Evolutionary conservation across 2,113 vertebrate genomes (phyloP), one percentile per base, ranked within the genome.

Genomic region (Poicephalus meyeri): DNA sequence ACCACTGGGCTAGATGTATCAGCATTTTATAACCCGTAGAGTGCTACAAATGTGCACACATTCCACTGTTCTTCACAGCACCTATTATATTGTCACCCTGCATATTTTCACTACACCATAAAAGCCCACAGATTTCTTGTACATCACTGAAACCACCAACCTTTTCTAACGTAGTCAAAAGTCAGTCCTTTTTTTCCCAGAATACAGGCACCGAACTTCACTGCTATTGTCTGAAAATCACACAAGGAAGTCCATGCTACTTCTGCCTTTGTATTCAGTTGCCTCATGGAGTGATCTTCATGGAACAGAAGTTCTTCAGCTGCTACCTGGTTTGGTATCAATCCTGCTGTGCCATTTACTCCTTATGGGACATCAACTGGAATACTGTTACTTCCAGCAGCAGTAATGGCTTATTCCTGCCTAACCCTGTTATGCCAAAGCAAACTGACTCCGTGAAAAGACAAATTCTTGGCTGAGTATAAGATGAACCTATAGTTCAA

Each of bases 171-270:
- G 24, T 11, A 21, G 24, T 3, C 2, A 3, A 33, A 90, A 80
- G 13, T 6, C 31, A 23, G 29, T 7, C n/a, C 8, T 14, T 60
- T 42, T 21, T 23, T 41, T 5, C 8, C 24, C 0, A 0, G 5
- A 44, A 73, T 21, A 47, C 42, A 23, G 20, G 44, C 46, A 28
- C 20, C 26, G 47, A 65, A 15, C 18, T 49, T 44, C 23, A 11
- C 56, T 20, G 9, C 19, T 74, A 2, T 5, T 29, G 10, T 25
- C 65, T 71, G 35, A 82, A 64, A 82, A 85, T 17, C 52, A 60
- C 49, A 20, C 56, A 5, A 18, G 29, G 29, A 29, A 42, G 33
- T 10, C 58, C 39, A 11, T 4, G 39, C 23, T n/a, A 11, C 52
- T 47, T 47, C 50, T 80, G 63, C 41, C 70, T 76, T 80, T 64